phyloP scores from a whole-genome alignment of 2,888 invertebrate species.

The Apotomis betuletana region DNA sequence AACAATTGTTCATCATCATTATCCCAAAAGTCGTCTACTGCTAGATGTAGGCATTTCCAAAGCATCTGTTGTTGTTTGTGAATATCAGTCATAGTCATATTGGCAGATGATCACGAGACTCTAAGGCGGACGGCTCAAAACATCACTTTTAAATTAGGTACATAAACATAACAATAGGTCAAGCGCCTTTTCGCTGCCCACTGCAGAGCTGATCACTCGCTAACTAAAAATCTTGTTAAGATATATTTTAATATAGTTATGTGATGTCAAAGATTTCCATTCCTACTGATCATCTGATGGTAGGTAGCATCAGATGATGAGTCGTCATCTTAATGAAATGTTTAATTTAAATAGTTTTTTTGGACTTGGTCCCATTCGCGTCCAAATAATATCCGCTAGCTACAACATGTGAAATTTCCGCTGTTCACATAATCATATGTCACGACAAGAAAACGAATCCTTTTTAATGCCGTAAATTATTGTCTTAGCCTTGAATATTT shows the following conservation, averaged over 20 bases:
- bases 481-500: slow-evolving; percentile 66
- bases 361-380: too few species aligned
- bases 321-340: too few species aligned
- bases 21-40: too few species aligned
- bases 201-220: slow-evolving; percentile 3
- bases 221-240: slow-evolving; percentile 7
- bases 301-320: too few species aligned
- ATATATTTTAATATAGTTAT: neutral
- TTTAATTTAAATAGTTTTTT: too few species aligned
- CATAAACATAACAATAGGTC: slow-evolving; percentile 34
- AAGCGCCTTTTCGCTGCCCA: slow-evolving; percentile 20
- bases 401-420: too few species aligned
- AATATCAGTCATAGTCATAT: slow-evolving; percentile 11
- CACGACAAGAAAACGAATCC: slow-evolving; percentile 13
- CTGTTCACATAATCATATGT: too few species aligned
- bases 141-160: slow-evolving; percentile 12
- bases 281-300: too few species aligned
- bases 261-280: too few species aligned
- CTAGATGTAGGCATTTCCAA: too few species aligned
- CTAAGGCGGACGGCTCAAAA: neutral
- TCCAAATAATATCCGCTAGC: too few species aligned
- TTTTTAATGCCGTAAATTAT: slow-evolving; percentile 32
- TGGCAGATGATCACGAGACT: slow-evolving; percentile 5
- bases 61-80: neutral
- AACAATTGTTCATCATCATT: too few species aligned